phyloP scores from a whole-genome alignment of 35 echinoderm and acorn worm species.

The Acanthaster planci region DNA sequence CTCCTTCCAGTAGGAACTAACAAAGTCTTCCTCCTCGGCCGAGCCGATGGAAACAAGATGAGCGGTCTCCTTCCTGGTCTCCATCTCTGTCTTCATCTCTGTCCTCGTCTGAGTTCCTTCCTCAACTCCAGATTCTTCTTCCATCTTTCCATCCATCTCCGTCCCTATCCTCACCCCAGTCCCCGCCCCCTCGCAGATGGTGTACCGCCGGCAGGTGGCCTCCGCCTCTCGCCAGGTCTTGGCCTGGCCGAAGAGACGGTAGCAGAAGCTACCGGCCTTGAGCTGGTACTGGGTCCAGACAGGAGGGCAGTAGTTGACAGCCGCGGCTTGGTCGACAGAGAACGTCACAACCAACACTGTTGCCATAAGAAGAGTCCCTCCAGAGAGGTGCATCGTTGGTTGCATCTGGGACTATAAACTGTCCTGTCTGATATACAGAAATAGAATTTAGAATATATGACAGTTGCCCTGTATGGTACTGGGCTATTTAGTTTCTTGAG shows the following conservation, averaged over 20 bases:
- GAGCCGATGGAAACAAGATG: slow-evolving; percentile 76
- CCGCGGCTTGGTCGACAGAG: slow-evolving; percentile 8
- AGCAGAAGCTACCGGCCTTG: slow-evolving; percentile 62
- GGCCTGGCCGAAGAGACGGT: slow-evolving; percentile 71
- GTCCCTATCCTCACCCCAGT: too few species aligned
- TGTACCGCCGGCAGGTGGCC: slow-evolving; percentile 60
- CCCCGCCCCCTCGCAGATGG: slow-evolving; percentile 58
- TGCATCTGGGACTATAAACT: too few species aligned
- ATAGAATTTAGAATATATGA: too few species aligned
- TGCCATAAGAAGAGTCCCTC: background rate
- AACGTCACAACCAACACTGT: background rate
- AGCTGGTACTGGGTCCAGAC: slow-evolving; percentile 84
- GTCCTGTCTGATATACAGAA: too few species aligned
- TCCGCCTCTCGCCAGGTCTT: slow-evolving; percentile 75
- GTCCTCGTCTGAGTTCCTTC: too few species aligned
- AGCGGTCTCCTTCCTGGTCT: slow-evolving; percentile 46
- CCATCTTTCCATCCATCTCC: too few species aligned
- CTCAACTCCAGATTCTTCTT: too few species aligned
- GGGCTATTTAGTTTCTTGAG: too few species aligned
- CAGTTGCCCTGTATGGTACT: too few species aligned
- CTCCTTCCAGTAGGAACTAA: slow-evolving; percentile 68
- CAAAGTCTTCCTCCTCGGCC: slow-evolving; percentile 69
- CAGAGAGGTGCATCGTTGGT: background rate
- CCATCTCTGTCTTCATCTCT: too few species aligned
- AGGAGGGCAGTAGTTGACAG: slow-evolving; percentile 76